Base-by-base conservation (phyloP, 2,888 invertebrate genomes). In the Drosophila kuntzei region DNA sequence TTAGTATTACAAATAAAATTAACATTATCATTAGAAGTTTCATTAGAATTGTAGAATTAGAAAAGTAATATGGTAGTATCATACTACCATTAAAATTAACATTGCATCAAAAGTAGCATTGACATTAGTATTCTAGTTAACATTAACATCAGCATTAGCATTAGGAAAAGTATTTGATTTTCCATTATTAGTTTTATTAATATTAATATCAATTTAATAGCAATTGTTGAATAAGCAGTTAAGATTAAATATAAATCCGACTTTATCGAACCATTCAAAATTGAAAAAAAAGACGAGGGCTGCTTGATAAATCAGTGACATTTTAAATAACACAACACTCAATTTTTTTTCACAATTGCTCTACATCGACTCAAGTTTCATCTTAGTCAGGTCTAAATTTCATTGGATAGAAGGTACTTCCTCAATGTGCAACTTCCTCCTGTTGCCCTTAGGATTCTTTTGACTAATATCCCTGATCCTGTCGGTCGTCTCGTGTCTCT, bases 391-490 rank as follows among this genome's bases (percentile, higher is more conserved):
- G 2, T 20, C 8, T 4, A 37, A 41, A n/a, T 43, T 32, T 20
- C 11, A 6, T 5, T n/a, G 1, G n/a, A 29, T 29, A 6, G 14
- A 18, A 43, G 14, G 14, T 32, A 46, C 36, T 63, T 63, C 29
- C 61, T 60, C 8, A 9, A 3, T 22, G 37, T 8, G 16, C 12
- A 49, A 64, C 43, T 63, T 41, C 41, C 41, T n/a, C 3, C 2
- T 12, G n/a, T n/a, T 41, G 11, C 12, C 2, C 22, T 34, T 11
- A 18, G 62, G 8, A 37, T n/a, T 36, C 27, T 29, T 18, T 59
- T 44, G 20, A 70, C 39, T 36, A 39, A 62, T 54, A 16, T 41
- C 22, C 59, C 51, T 37, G 14, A 8, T 20, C 11, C 20, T 20
- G 39, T 51, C 25, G 5, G 11, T 12, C 43, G 12, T 20, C n/a